Base-by-base conservation (phyloP, 2,113 vertebrate genomes). In the Pipa parva region DNA sequence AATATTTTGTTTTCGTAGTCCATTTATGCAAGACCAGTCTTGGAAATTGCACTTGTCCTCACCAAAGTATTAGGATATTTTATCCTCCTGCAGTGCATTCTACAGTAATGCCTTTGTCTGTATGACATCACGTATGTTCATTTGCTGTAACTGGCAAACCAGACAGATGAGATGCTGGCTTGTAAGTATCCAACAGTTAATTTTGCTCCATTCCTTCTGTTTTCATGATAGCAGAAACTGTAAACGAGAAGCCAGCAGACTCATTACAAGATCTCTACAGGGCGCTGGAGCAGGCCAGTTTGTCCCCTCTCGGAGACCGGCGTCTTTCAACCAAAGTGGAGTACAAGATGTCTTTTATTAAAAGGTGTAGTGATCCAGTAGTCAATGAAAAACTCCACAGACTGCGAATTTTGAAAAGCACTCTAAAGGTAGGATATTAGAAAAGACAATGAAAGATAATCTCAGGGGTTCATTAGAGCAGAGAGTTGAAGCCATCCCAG, bases 321-420 rank as follows among this genome's bases (percentile, higher is more conserved):
- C 88, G 90, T 6, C 93, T 94, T 83, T 88, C 84, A 80, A 94
- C 89, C 79, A 92, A 88, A 66, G 86, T 94, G 80, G 94, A 98
- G 75, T 98, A 92, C 87, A 93, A 92, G 80, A 90, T 91, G 78
- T 94, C 89, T 62, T 99, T 99, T 79, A 85, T 97, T 75, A 88
- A 91, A 72, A 90, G 95, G 76, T 92, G 92, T 75, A 93, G 87
- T 5, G 90, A 98, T 84, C 97, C 97, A 72, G 88, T 92, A 84
- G 90, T 98, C 82, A 99, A 99, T 81, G 95, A 98, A 59, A 94
- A 93, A 59, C 90, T 98, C 75, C 95, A 99, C 78, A 91, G 91
- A 74, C 92, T 99, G 63, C 87, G 95, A 83, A 95, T 98, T 80
- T 91, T 99, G 75, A 93, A 92, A 83, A 98, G 95, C 89, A 97